phyloP scores from a whole-genome alignment of 1,140 invertebrate genomes.

The Octopus sinensis region DNA sequence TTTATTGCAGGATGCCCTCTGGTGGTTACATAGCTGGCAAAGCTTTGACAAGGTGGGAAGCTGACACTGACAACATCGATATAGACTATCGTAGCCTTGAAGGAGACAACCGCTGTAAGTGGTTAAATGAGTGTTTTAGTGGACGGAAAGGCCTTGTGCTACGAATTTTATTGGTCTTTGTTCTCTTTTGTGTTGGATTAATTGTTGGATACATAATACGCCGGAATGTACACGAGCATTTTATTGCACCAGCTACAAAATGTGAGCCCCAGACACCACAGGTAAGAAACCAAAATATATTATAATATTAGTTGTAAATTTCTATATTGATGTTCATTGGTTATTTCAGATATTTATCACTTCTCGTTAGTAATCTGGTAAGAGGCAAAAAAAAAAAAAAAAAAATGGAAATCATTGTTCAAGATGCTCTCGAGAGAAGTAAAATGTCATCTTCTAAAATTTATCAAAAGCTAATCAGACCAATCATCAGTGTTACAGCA shows the following conservation, averaged over 20 bases:
- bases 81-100: conserved; percentile 52
- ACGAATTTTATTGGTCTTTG: conserved; percentile 24
- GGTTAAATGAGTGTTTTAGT: conserved; percentile 22
- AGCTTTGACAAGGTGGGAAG: conserved; percentile 49
- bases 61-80: conserved; percentile 51
- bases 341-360: too few species aligned
- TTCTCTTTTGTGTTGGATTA: conserved; percentile 33
- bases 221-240: conserved; percentile 28
- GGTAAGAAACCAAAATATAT: conserved; percentile 16
- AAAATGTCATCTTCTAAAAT: too few species aligned
- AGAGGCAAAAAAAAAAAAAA: too few species aligned
- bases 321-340: too few species aligned
- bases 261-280: conserved; percentile 23
- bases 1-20: conserved; percentile 42
- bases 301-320: too few species aligned
- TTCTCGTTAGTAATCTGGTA: too few species aligned
- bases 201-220: conserved; percentile 42
- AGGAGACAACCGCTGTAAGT: conserved; percentile 20
- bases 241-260: neutral
- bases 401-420: too few species aligned
- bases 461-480: too few species aligned
- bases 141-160: conserved; percentile 23
- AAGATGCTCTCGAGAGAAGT: too few species aligned
- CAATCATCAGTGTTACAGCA: too few species aligned
- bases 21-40: conserved; percentile 46